Conservation (phyloP, 2,113 vertebrate species). For the Girardinichthys multiradiatus region DNA sequence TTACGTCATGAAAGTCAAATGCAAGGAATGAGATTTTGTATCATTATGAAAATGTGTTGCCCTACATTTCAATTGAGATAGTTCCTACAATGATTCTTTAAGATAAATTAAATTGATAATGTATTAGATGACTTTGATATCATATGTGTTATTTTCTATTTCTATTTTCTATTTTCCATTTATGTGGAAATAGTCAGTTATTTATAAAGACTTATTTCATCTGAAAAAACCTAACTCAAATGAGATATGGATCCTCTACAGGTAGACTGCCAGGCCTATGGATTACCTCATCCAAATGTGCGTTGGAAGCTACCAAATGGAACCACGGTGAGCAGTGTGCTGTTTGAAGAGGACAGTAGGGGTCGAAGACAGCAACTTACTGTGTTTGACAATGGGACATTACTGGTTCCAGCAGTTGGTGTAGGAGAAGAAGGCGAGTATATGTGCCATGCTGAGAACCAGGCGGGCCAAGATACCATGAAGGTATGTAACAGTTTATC, state of each 20-base stretch:
- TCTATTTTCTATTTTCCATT: not conserved
- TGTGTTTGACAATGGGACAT: slow-evolving; percentile 91
- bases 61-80: slow-evolving; percentile 18
- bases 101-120: not conserved
- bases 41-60: slow-evolving; percentile 7
- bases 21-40: not conserved
- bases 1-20: slow-evolving; percentile 16
- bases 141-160: not conserved
- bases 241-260: slow-evolving; percentile 34
- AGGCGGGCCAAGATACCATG: slow-evolving; percentile 91
- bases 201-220: not conserved
- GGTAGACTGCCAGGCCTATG: slow-evolving; percentile 92
- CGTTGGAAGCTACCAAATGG: slow-evolving; percentile 93
- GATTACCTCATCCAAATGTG: slow-evolving; percentile 89
- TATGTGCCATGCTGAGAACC: slow-evolving; percentile 91
- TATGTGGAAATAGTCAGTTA: not conserved
- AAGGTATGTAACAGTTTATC: slow-evolving; percentile 69
- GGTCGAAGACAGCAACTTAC: slow-evolving; percentile 80
- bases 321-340: slow-evolving; percentile 85
- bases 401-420: slow-evolving; percentile 88
- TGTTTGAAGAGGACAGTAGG: slow-evolving; percentile 82
- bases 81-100: slow-evolving; percentile 7
- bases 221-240: not conserved
- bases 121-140: slow-evolving; percentile 1
- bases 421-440: slow-evolving; percentile 89